A percentile compares a stretch with the other conserved stretches of the same genome.
phyloP scores from a whole-genome alignment of 2,888 invertebrate species.

The Fabriciana adippe region DNA sequence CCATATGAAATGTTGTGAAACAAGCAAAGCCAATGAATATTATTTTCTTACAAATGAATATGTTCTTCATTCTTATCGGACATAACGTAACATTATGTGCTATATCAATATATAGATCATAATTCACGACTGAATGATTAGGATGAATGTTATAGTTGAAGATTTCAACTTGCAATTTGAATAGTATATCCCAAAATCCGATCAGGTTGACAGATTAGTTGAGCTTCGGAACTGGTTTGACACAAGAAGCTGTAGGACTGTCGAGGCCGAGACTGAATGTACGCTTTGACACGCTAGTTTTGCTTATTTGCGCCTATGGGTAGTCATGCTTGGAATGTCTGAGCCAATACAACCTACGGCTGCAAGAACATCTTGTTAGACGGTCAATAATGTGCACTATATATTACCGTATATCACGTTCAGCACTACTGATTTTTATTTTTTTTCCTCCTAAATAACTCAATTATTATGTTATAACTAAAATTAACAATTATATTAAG shows the following conservation, averaged over 20 bases:
- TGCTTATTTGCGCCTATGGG: constrained; percentile 54
- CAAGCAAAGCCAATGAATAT: too few species aligned
- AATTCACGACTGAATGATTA: too few species aligned
- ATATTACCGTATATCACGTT: constrained; percentile 15
- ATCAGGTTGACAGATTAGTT: constrained; percentile 22
- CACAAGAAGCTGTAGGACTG: constrained; percentile 68
- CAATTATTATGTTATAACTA: too few species aligned
- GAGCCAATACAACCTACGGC: constrained; percentile 58
- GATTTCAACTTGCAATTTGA: background rate
- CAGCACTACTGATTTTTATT: constrained; percentile 9
- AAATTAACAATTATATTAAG: background rate
- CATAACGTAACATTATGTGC: constrained; percentile 11
- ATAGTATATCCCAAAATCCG: constrained; percentile 1
- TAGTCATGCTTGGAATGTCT: constrained; percentile 75
- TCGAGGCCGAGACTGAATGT: constrained; percentile 74
- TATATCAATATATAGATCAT: constrained; percentile 2
- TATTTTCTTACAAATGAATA: too few species aligned
- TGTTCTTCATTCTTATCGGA: constrained; percentile 1
- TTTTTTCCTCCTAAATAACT: background rate
- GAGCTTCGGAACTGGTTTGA: constrained; percentile 60
- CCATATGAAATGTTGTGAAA: too few species aligned
- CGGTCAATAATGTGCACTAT: constrained; percentile 17
- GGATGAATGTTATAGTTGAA: background rate
- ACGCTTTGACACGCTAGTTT: constrained; percentile 60
- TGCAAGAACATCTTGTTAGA: constrained; percentile 46